These are phyloP conservation scores for Megaceryle maxima DNA, from an alignment of 2,113 vertebrate genomes.

Conservation along the genomic window DNA sequence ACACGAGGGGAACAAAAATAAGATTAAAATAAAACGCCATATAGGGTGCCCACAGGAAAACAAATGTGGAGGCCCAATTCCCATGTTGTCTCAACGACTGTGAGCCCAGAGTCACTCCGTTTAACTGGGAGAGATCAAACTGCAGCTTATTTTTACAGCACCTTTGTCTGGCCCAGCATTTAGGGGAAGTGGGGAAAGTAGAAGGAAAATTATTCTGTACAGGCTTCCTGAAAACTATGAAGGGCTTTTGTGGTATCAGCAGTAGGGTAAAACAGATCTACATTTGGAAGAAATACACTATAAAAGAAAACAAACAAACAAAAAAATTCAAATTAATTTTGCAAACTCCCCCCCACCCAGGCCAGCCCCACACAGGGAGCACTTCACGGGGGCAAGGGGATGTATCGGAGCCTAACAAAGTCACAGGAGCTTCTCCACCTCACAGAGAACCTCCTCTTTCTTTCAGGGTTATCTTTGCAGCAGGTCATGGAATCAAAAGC, in stretches of 20 bases:
- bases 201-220: slow-evolving; percentile 26
- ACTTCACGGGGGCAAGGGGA: background rate
- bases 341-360: background rate
- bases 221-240: background rate
- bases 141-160: background rate
- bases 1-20: background rate
- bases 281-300: background rate
- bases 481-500: background rate
- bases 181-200: slow-evolving; percentile 29
- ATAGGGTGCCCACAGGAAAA: background rate
- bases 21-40: slow-evolving; percentile 2
- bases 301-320: background rate
- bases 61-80: background rate
- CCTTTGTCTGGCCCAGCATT: background rate
- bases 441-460: background rate
- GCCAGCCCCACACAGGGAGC: background rate
- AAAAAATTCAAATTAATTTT: background rate
- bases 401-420: background rate
- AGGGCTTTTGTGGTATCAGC: background rate
- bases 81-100: background rate
- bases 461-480: background rate
- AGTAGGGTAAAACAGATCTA: background rate
- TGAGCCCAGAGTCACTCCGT: background rate
- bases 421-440: background rate
- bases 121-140: background rate